Evolutionary conservation across 1,140 invertebrate species (phyloP), one percentile per base, ranked within the genome.

Genomic region (Gonatopus flavifemur): DNA sequence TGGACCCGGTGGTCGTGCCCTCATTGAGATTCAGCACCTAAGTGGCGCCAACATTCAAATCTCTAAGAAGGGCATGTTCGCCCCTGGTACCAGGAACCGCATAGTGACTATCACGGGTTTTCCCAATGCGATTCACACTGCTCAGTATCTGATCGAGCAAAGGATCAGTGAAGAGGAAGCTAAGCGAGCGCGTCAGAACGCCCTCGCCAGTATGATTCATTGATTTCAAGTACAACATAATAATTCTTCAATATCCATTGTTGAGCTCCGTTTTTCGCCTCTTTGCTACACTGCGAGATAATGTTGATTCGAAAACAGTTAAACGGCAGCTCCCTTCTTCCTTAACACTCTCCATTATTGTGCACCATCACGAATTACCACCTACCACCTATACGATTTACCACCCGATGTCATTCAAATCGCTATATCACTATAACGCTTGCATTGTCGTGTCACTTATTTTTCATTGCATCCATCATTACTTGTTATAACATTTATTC

Each of bases 41-140:
- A 96, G 91, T 74, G 93, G 94, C 74, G 94, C 94, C 72, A 96
- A 91, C 81, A 94, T 98, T 79, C 94, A 98, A 83, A 97, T 98
- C 78, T 96, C 94, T 60, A 98, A 98, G 84, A 97, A 98, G 82
- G 95, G 94, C 70, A 92, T 92, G 67, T 97, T 94, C 82, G 92
- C 92, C 66, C 94, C 94, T 58, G 93, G 94, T 74, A 96, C 94
- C 52, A 90, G 93, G 74, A 96, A 97, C 83, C 88, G 96, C 68
- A 94, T 97, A 78, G 96, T 98, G 54, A 94, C 94, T 76, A 96
- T 97, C 78, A 89, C 88, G 68, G 95, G 94, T 77, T 86, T 86
- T 66, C 85, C 87, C 59, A 87, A 85, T 80, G 89, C 91, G 76
- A 94, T 97, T 75, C 83, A 82, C 72, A 90, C 87, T 77, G 94